These are phyloP conservation scores for Pogonomyrmex californicus DNA, from an alignment of 1,140 invertebrate species.

Conservation along the genomic window DNA sequence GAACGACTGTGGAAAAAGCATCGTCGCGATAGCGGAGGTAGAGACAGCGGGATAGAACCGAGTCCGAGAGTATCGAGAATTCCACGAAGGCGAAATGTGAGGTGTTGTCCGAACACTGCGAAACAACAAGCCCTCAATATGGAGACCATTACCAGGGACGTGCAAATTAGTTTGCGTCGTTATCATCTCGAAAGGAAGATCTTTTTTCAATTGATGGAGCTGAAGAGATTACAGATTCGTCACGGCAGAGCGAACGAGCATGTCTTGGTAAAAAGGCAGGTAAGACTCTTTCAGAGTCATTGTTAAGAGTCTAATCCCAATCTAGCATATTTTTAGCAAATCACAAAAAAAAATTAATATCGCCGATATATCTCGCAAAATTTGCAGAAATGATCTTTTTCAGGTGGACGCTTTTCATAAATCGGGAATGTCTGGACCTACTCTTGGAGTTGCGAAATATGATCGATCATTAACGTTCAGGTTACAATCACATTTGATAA, in stretches of 20 bases:
- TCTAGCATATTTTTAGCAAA: neutral
- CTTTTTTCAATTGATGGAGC: conserved; percentile 97
- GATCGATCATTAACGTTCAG: conserved; percentile 84
- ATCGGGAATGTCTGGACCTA: conserved; percentile 84
- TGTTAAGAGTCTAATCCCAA: conserved; percentile 7
- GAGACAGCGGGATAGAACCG: conserved; percentile 86
- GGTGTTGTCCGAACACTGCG: conserved; percentile 82
- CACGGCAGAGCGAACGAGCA: conserved; percentile 96
- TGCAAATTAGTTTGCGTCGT: conserved; percentile 86
- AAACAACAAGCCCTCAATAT: conserved; percentile 83
- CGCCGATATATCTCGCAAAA: neutral
- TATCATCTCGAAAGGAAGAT: conserved; percentile 97
- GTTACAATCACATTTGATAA: conserved; percentile 69
- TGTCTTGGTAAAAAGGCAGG: conserved; percentile 94
- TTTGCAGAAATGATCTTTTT: conserved; percentile 21
- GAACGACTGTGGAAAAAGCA: conserved; percentile 77
- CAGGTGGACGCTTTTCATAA: conserved; percentile 86
- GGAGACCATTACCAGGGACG: conserved; percentile 84
- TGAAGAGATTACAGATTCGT: conserved; percentile 97
- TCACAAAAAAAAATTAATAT: neutral
- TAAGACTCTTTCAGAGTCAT: conserved; percentile 66
- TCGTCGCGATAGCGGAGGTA: conserved; percentile 83
- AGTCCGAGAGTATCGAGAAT: conserved; percentile 85
- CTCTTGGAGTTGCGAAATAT: conserved; percentile 84
- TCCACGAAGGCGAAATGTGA: conserved; percentile 80